Percentiles rank a stretch among this genome's conserved stretches.
phyloP scores from a whole-genome alignment of 2,797 vertebrate genomes.

The Coregonus ussuriensis region DNA sequence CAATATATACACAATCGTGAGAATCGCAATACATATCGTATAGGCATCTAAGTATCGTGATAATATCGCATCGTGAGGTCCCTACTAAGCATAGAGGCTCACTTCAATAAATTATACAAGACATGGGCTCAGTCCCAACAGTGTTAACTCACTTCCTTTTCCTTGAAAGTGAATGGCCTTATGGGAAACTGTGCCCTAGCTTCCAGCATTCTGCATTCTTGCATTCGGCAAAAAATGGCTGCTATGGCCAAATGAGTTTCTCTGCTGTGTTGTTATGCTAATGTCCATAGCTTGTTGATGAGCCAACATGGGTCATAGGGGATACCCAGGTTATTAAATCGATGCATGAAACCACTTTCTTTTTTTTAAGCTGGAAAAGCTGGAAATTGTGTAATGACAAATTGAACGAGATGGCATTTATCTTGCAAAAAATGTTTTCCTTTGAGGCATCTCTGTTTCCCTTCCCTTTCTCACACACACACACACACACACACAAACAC shows the following conservation, averaged over 20 bases:
- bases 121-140: not conserved
- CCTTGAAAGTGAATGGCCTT: not conserved
- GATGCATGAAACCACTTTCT: too few species aligned
- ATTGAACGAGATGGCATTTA: too few species aligned
- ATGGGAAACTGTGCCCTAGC: not conserved
- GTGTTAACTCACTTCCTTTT: not conserved
- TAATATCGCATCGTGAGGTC: too few species aligned
- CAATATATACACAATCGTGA: too few species aligned
- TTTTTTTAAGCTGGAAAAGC: too few species aligned
- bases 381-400: too few species aligned
- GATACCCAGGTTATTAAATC: too few species aligned
- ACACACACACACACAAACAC: too few species aligned
- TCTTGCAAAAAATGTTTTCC: constrained; percentile 25
- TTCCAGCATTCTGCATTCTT: not conserved
- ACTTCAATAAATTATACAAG: not conserved
- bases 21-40: too few species aligned
- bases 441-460: not conserved
- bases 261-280: constrained; percentile 11
- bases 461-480: too few species aligned
- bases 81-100: constrained; percentile 9
- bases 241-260: constrained; percentile 14
- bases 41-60: too few species aligned
- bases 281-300: constrained; percentile 12
- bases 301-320: constrained; percentile 9
- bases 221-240: constrained; percentile 7